phyloP scores from a whole-genome alignment of 2,113 vertebrate genomes.

The Isichthys henryi region DNA sequence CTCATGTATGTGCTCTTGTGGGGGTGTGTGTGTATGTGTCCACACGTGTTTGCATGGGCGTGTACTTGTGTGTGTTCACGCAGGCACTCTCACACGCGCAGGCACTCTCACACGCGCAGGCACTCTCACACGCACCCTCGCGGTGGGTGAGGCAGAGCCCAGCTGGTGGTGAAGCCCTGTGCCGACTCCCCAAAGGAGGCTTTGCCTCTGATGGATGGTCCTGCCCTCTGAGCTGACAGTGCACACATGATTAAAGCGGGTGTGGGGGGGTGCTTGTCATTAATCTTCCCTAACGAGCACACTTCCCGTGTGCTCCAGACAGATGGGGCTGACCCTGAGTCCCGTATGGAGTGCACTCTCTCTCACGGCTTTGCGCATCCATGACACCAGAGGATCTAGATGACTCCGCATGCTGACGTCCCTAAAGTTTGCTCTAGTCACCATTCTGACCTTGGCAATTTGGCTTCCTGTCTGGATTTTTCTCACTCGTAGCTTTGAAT shows the following conservation, averaged over 20 bases:
- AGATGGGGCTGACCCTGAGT: conserved; percentile 48
- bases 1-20: no score
- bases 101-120: neutral
- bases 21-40: neutral
- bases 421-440: neutral
- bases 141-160: conserved; percentile 22
- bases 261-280: conserved; percentile 51
- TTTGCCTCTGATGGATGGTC: conserved; percentile 56
- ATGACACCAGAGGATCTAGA: neutral
- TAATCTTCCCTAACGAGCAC: conserved; percentile 67
- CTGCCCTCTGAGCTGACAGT: conserved; percentile 48
- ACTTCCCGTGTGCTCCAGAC: conserved; percentile 39
- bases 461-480: neutral
- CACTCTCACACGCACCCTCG: neutral
- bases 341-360: neutral
- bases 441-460: neutral
- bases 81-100: no score
- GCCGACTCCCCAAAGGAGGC: conserved; percentile 29
- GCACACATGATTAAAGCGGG: conserved; percentile 66
- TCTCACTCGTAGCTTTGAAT: neutral
- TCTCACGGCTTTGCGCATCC: neutral
- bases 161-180: conserved; percentile 25
- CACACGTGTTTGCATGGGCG: neutral
- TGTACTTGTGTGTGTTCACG: neutral
- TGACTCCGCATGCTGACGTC: neutral